Percentiles rank a stretch among this genome's conserved stretches.
Conservation (phyloP, 2,113 vertebrate species). For the Paracanthobrama guichenoti region DNA sequence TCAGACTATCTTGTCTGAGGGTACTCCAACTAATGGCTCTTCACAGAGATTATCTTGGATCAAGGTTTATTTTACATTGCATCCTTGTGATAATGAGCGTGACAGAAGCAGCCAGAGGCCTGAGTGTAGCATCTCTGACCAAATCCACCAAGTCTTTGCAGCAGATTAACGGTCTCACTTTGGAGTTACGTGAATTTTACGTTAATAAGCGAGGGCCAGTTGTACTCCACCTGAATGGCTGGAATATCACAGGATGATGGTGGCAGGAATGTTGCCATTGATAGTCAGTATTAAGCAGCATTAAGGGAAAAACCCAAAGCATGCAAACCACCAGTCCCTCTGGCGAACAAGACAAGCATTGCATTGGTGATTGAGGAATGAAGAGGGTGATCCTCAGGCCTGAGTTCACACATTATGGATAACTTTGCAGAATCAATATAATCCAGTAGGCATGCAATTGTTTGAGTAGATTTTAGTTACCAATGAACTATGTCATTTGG, state of each 20-base stretch:
- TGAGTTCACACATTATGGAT: not conserved
- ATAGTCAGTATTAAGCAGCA: constrained; percentile 70
- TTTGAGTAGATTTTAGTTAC: not conserved
- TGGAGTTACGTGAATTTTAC: constrained; percentile 64
- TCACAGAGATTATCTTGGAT: constrained; percentile 18
- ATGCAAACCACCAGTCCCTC: constrained; percentile 56
- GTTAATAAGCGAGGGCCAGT: constrained; percentile 64
- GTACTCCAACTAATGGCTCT: not conserved
- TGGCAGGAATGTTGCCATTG: constrained; percentile 69
- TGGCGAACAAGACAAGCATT: constrained; percentile 32
- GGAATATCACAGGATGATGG: constrained; percentile 65
- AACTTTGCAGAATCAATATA: constrained; percentile 23
- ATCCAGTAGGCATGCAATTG: constrained; percentile 26
- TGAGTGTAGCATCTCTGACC: constrained; percentile 19
- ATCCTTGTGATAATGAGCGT: not conserved
- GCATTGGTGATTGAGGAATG: constrained; percentile 38
- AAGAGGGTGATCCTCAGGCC: constrained; percentile 45
- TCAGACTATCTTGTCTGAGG: not conserved
- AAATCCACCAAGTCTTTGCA: constrained; percentile 62
- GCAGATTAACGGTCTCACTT: constrained; percentile 56
- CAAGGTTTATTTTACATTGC: not conserved
- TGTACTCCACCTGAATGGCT: constrained; percentile 58
- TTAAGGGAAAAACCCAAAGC: constrained; percentile 72
- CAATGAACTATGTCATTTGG: not conserved
- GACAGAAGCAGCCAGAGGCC: constrained; percentile 15